Evolutionary conservation across 2,113 vertebrate genomes (phyloP), one percentile per base, ranked within the genome.

Genomic region (Petrocephalus microphthalmus): DNA sequence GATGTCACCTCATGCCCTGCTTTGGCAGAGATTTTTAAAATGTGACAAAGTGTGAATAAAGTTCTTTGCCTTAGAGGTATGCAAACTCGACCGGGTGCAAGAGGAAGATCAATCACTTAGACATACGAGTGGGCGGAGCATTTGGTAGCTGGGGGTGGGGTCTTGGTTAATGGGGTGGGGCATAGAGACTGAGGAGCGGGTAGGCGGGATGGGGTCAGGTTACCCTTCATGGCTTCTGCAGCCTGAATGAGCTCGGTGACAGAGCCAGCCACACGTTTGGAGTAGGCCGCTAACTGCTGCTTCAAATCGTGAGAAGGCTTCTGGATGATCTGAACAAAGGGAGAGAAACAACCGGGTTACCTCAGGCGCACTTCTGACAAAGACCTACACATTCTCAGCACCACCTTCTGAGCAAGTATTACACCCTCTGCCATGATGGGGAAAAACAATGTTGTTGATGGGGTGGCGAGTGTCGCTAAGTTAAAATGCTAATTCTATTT

Each of bases 191-290:
- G 84, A 29, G 33, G 20, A 82, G 37, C 37, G 22, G 78, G 42
- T 33, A 82, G 78, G 33, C 2, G 8, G 29, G 51, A 25, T 1
- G 56, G 19, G 57, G 29, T 87, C 8, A n/a, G 7, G 47, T 88
- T 92, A 99, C 98, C 98, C 95, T 99, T 99, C 98, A 99, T 99
- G 94, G 98, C 98, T 92, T 99, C 98, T 0, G 98, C 97, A 6
- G 98, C 97, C 93, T 99, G 98, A 94, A 99, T 99, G 92, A 99
- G 98, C 92, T 99, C 98, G 0, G 98, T 99, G 91, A 99, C 98
- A 0, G 97, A 99, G 74, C 97, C 97, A 0, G 98, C 98, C 90
- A 99, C 98, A 0, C 96, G 96, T 91, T 99, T 99, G 88, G 98
- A 99, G 93, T 96, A 98, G 71, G 74, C 92, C 0, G 98, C 94